A percentile compares a stretch with the other conserved stretches of the same genome.
These are phyloP conservation scores for Anagyrus pseudococci DNA, from an alignment of 2,888 invertebrate species.

Conservation along the genomic window DNA sequence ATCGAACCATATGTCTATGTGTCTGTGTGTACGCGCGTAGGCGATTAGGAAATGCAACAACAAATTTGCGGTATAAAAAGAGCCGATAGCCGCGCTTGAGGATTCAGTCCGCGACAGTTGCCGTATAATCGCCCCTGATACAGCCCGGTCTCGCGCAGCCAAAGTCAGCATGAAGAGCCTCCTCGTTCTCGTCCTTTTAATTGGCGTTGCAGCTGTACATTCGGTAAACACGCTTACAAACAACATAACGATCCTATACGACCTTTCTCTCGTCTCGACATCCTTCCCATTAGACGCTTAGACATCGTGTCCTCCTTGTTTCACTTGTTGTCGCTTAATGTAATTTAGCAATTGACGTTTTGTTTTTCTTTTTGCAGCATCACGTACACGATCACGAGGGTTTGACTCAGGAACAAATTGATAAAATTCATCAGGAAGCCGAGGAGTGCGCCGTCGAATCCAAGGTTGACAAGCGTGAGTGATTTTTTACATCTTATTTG, in stretches of 20 bases:
- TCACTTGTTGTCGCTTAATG: too few relatives aligned
- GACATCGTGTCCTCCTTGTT: too few relatives aligned
- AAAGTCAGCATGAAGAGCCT: neutral
- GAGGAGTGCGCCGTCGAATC: conserved; percentile 12
- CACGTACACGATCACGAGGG: neutral
- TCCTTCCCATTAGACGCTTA: too few relatives aligned
- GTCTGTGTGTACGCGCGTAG: neutral
- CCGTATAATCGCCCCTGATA: too few relatives aligned
- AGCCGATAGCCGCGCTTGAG: neutral
- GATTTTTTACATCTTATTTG: too few relatives aligned
- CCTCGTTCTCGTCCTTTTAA: neutral
- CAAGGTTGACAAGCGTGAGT: conserved; percentile 13
- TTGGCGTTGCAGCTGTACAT: conserved; percentile 1
- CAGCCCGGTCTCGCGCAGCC: too few relatives aligned
- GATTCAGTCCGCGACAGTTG: too few relatives aligned
- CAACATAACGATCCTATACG: neutral
- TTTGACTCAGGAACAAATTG: neutral
- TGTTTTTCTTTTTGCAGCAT: conserved; percentile 3
- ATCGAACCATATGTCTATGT: neutral
- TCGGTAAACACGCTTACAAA: conserved; percentile 6
- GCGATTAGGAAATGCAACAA: conserved; percentile 11
- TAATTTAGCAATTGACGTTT: too few relatives aligned
- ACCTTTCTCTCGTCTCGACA: too few relatives aligned
- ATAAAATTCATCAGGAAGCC: neutral
- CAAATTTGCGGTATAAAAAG: conserved; percentile 21